Conservation (phyloP, 1,140 invertebrate species). For the Lepidurus couesii region DNA sequence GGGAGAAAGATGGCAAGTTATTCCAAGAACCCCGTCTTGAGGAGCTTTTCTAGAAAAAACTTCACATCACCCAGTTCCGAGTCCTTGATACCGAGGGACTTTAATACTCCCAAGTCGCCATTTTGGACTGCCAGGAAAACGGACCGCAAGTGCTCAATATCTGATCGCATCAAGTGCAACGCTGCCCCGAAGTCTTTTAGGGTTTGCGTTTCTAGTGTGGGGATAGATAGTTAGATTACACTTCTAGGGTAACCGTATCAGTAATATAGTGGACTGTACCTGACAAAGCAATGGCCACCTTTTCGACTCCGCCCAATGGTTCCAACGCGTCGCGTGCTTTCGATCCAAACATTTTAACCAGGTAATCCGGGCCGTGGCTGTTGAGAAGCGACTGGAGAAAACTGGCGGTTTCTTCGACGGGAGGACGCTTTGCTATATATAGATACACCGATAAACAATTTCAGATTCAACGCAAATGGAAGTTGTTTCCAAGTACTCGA, state of each 20-base stretch:
- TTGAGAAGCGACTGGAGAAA: constrained; percentile 86
- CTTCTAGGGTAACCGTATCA: constrained; percentile 11
- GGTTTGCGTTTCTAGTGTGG: constrained; percentile 79
- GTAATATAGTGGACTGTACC: constrained; percentile 53
- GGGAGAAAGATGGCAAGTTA: constrained; percentile 52
- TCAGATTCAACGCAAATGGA: background rate
- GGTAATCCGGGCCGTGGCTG: constrained; percentile 90
- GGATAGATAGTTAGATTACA: constrained; percentile 25
- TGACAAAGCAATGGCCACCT: constrained; percentile 88
- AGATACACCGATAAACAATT: constrained; percentile 27
- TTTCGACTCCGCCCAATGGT: constrained; percentile 84
- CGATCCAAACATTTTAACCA: constrained; percentile 89
- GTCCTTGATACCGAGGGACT: constrained; percentile 88
- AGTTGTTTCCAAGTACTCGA: background rate
- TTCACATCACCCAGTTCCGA: constrained; percentile 94
- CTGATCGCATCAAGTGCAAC: constrained; percentile 74
- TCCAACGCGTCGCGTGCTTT: constrained; percentile 84
- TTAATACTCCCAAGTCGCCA: constrained; percentile 86
- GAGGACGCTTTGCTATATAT: constrained; percentile 79
- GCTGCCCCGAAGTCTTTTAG: constrained; percentile 88
- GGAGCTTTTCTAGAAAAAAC: constrained; percentile 93
- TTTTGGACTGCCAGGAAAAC: constrained; percentile 96
- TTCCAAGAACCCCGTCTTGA: constrained; percentile 93
- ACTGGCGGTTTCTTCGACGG: constrained; percentile 90
- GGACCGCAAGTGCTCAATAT: constrained; percentile 83